Percentiles rank a stretch among this genome's conserved stretches.
Evolutionary conservation across 2,797 vertebrate genomes (phyloP).

Genomic region (Squalus acanthias): DNA sequence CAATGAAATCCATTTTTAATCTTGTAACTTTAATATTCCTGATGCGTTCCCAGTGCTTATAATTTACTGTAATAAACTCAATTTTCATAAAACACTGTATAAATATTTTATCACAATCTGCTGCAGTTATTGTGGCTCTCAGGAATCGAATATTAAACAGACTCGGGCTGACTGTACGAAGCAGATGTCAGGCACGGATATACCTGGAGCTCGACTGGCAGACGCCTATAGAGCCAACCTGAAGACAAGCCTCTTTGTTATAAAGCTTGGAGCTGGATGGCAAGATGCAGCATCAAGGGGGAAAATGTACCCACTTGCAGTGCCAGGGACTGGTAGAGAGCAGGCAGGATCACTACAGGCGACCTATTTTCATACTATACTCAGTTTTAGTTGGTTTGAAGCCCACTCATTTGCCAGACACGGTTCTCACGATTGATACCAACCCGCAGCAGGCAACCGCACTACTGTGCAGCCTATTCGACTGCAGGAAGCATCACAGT

Average conservation of each 20-base stretch:
- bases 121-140: conserved; percentile 16
- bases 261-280: too few species aligned
- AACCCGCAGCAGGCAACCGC: neutral
- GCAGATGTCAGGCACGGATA: conserved; percentile 9
- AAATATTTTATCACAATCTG: conserved; percentile 34
- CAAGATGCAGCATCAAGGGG: neutral
- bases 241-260: neutral
- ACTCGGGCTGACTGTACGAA: neutral
- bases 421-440: neutral
- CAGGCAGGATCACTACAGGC: neutral
- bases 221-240: neutral
- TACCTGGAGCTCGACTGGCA: neutral
- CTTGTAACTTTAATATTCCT: conserved; percentile 34
- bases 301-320: neutral
- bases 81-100: conserved; percentile 38
- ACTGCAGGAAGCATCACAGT: neutral
- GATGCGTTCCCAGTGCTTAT: conserved; percentile 28
- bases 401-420: neutral
- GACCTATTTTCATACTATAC: neutral
- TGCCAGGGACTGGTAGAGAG: neutral
- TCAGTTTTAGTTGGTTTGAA: neutral
- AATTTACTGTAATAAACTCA: conserved; percentile 36
- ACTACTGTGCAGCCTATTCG: neutral
- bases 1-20: conserved; percentile 33
- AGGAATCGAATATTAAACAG: conserved; percentile 30